Evolutionary conservation across 53 echinoderm and acorn worm species (phyloP).

Genomic region (Temnopleurus reevesii): DNA sequence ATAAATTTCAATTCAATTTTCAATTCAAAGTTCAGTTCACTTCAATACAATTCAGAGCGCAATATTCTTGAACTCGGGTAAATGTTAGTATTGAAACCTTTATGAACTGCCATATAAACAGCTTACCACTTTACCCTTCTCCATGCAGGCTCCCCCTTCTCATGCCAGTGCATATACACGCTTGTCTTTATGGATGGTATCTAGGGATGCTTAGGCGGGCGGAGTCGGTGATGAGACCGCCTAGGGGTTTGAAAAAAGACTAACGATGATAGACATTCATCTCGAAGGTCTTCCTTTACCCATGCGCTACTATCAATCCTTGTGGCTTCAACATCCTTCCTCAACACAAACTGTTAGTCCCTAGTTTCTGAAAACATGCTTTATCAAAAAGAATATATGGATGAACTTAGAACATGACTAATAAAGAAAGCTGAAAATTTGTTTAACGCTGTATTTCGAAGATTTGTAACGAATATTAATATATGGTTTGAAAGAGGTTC

Average conservation of each 20-base stretch:
- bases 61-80: no score
- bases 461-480: no score
- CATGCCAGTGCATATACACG: not conserved
- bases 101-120: no score
- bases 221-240: conserved; percentile 42
- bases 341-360: conserved; percentile 10
- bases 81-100: no score
- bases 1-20: no score
- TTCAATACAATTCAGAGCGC: no score
- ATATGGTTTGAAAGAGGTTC: no score
- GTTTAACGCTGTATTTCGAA: no score
- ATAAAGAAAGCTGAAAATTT: no score
- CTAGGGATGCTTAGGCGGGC: not conserved
- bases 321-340: not conserved
- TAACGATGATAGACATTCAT: conserved; percentile 19
- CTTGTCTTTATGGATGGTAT: conserved; percentile 15
- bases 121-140: no score
- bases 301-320: not conserved
- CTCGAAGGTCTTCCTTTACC: not conserved
- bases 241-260: conserved; percentile 11
- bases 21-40: no score
- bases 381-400: not conserved
- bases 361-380: not conserved
- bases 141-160: not conserved
- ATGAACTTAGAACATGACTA: no score